Percentiles rank a stretch among this genome's conserved stretches.
Evolutionary conservation across 92 coral and sea anemone genomes (phyloP).

Genomic region (Epizoanthus illoricatus): DNA sequence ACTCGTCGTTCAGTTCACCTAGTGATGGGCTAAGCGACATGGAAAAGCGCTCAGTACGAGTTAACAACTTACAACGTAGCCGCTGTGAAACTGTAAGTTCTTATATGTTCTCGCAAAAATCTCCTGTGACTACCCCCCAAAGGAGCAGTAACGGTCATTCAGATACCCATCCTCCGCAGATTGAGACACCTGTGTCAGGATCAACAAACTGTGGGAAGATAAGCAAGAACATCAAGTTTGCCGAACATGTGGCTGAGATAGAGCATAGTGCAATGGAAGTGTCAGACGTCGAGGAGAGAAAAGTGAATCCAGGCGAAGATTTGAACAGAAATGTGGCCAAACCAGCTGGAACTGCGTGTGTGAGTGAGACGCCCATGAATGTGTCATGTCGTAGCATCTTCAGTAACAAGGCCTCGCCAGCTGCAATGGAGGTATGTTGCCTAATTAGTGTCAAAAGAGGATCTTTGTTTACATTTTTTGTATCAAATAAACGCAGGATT

Average conservation of each 20-base stretch:
- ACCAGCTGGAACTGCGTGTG: not conserved
- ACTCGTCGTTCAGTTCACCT: slow-evolving; percentile 4
- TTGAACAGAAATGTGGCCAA: not conserved
- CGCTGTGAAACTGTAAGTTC: slow-evolving; percentile 34
- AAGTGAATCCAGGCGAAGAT: not conserved
- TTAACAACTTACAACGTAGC: not conserved
- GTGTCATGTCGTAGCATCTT: not conserved
- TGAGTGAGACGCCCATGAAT: slow-evolving; percentile 21
- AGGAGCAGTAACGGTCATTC: not conserved
- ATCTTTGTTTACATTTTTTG: too few species aligned
- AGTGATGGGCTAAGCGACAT: not conserved
- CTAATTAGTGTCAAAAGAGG: too few species aligned
- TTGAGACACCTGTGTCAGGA: slow-evolving; percentile 37
- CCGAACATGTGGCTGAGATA: slow-evolving; percentile 6
- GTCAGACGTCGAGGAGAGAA: slow-evolving; percentile 4
- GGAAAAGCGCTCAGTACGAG: not conserved
- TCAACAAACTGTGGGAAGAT: not conserved
- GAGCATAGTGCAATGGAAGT: slow-evolving; percentile 17
- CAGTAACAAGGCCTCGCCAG: slow-evolving; percentile 2
- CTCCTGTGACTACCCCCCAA: slow-evolving; percentile 18
- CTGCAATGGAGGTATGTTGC: slow-evolving; percentile 29
- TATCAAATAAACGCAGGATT: too few species aligned
- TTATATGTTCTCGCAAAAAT: not conserved
- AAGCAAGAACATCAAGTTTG: slow-evolving; percentile 33
- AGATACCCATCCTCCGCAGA: not conserved